Evolutionary conservation across 2,888 invertebrate genomes (phyloP).

Genomic region (Stenolophus ochropezus): DNA sequence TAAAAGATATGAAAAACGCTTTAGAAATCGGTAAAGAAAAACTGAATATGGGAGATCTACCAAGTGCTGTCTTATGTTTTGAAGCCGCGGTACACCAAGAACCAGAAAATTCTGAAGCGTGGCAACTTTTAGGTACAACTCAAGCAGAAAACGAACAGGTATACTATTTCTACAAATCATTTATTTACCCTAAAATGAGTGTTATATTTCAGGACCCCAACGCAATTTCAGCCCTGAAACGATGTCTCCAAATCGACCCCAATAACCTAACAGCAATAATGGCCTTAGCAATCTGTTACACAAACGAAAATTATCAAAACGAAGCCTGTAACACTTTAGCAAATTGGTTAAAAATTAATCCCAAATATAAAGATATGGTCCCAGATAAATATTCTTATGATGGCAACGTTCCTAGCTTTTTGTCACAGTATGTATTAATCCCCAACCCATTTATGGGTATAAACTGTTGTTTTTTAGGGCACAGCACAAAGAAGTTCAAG

Average conservation of each 20-base stretch:
- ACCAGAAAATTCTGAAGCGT: constrained; percentile 86
- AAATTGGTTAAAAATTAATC: constrained; percentile 86
- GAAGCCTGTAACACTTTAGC: constrained; percentile 90
- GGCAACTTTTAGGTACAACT: constrained; percentile 91
- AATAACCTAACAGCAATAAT: constrained; percentile 89
- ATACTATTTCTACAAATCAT: constrained; percentile 56
- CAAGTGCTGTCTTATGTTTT: constrained; percentile 96
- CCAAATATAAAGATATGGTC: constrained; percentile 86
- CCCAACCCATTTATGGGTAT: not conserved
- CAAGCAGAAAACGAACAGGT: constrained; percentile 98
- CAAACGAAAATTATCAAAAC: constrained; percentile 95
- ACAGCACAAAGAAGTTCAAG: constrained; percentile 81
- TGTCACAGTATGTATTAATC: constrained; percentile 70
- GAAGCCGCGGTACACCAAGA: constrained; percentile 94
- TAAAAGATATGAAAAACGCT: constrained; percentile 85
- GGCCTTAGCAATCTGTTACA: constrained; percentile 94
- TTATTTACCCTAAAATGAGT: no score
- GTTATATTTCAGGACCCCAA: constrained; percentile 93
- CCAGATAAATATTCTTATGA: constrained; percentile 74
- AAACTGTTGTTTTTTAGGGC: constrained; percentile 40
- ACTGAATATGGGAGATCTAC: constrained; percentile 90
- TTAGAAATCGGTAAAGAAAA: constrained; percentile 90
- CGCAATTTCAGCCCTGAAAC: constrained; percentile 93
- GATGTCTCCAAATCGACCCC: constrained; percentile 87
- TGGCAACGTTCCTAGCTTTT: constrained; percentile 73